Conservation (phyloP, 2,888 invertebrate species). For the Notodonta ziczac region DNA sequence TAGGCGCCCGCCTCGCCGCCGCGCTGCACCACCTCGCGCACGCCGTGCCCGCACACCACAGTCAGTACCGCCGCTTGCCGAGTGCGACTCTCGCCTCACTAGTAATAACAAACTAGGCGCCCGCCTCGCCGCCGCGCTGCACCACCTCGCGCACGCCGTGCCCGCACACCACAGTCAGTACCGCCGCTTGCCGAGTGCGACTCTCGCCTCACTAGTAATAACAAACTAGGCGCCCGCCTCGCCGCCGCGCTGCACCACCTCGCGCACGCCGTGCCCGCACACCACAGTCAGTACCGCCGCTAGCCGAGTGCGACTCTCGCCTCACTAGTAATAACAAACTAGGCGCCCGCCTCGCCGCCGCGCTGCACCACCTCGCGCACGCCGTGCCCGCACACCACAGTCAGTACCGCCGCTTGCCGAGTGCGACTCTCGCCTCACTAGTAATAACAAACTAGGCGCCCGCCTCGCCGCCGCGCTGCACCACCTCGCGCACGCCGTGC, state of each 20-base stretch:
- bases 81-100: constrained; percentile 5
- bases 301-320: not conserved
- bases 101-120: constrained; percentile 49
- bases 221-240: constrained; percentile 77
- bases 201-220: too few species aligned
- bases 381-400: too few species aligned
- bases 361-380: too few species aligned
- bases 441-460: too few species aligned
- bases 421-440: too few species aligned
- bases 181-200: constrained; percentile 78
- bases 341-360: too few species aligned
- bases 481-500: too few species aligned
- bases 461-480: too few species aligned
- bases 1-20: constrained; percentile 81
- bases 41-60: constrained; percentile 60
- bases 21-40: constrained; percentile 89
- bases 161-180: constrained; percentile 62
- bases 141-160: constrained; percentile 86
- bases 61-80: constrained; percentile 47
- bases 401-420: too few species aligned
- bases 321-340: too few species aligned
- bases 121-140: constrained; percentile 85
- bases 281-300: constrained; percentile 52
- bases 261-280: constrained; percentile 75
- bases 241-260: constrained; percentile 87